Base-by-base conservation (phyloP, 2,888 invertebrate species). In the Hirtodrosophila cameraria region DNA sequence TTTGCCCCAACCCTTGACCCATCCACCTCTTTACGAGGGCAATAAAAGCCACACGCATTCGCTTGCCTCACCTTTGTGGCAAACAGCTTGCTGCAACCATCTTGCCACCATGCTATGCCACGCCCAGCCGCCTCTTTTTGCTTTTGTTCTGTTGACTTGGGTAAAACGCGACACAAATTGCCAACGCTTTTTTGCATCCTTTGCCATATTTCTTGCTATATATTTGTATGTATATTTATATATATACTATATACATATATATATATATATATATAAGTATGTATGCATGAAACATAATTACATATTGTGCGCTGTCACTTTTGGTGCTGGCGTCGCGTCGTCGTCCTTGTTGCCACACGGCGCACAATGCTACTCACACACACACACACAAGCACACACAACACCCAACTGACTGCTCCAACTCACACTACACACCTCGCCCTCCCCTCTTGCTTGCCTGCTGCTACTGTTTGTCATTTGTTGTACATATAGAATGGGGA, bases 291-390 rank as follows among this genome's bases (percentile, higher is more conserved):
- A 82, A 87, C 86, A 84, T 83, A 83, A 87, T 87, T 83, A 87
- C 87, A 83, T 83, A 83, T 86, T 83, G 83, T 87, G 80, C 86
- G 76, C 87, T 87, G 83, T 87, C 83, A 83, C 83, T 83, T 83
- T 86, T 87, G 82, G 82, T 63, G 87, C 80, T 80, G 62, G 59
- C 52, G 38, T 63, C 41, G 46, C 49, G 49, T 52, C 57, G 57
- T 25, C 41, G 38, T 67, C 60, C 48, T 55, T 55, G 27, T 41
- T 62, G 63, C 55, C 63, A 53, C 57, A 61, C 57, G 63, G 54
- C 61, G 49, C 77, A 78, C 85, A 78, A 76, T 80, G 65, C 36
- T 28, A 33, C 31, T 20, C 8, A 25, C 39, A 59, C 11, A 18
- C 28, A 38, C 20, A 49, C 27, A 42, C 18, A 30, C 41, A 49